phyloP scores from a whole-genome alignment of 2,113 vertebrate genomes.

The Spilogale gracilis region DNA sequence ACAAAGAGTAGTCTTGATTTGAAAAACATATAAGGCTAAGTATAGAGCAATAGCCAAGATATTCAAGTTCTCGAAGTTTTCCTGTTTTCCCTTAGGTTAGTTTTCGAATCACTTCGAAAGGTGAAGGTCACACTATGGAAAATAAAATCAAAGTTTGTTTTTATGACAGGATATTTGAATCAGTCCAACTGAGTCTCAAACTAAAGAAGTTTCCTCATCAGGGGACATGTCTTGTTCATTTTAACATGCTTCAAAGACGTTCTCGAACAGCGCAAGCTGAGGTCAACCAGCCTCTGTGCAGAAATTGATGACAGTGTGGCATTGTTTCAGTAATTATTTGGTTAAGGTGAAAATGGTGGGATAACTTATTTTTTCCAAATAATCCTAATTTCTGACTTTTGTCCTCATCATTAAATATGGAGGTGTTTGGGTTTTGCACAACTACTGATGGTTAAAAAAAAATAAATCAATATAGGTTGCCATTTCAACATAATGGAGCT shows the following conservation, averaged over 20 bases:
- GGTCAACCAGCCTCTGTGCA: neutral
- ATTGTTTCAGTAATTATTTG: neutral
- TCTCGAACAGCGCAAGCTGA: neutral
- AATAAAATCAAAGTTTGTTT: neutral
- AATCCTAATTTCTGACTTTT: neutral
- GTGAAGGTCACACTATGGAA: neutral
- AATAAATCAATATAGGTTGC: neutral
- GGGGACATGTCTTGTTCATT: neutral
- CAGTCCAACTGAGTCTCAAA: neutral
- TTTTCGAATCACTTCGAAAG: constrained; percentile 44
- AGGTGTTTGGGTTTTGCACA: neutral
- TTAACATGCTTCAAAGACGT: neutral
- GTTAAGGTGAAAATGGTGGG: no score
- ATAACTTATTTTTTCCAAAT: no score
- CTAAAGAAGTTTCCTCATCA: neutral
- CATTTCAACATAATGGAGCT: neutral
- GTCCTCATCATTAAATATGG: neutral
- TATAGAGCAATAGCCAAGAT: neutral
- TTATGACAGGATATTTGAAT: neutral
- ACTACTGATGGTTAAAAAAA: neutral
- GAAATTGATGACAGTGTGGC: neutral
- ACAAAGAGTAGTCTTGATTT: neutral
- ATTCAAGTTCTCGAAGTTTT: neutral
- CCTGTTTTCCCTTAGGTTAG: neutral
- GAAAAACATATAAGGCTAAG: constrained; percentile 39